phyloP scores from a whole-genome alignment of 2,113 vertebrate species.

The Myotis davidii region DNA sequence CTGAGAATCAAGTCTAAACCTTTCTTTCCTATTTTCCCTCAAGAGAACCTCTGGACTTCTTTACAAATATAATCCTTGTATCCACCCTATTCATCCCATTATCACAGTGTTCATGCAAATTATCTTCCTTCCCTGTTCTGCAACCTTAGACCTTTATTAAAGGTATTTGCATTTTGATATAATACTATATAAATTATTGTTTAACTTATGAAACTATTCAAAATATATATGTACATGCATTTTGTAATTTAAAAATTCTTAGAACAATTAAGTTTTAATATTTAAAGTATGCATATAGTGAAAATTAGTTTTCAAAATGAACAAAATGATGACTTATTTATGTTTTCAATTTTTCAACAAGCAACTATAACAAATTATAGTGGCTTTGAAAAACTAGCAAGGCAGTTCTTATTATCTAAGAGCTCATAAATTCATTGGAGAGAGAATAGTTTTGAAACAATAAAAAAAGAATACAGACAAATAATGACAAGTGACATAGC shows the following conservation, averaged over 20 bases:
- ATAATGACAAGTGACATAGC: not conserved
- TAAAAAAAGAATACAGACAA: not conserved
- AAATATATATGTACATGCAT: not conserved
- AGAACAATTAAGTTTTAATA: not conserved
- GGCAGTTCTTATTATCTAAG: not conserved
- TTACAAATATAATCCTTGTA: not conserved
- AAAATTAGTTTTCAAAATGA: not conserved
- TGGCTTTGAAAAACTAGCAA: not conserved
- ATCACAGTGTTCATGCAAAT: not conserved
- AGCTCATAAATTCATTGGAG: not conserved
- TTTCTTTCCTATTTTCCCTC: not conserved
- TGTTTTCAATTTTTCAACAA: not conserved
- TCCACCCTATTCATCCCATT: not conserved
- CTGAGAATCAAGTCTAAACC: not conserved
- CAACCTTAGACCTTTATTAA: not conserved
- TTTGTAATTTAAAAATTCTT: not conserved
- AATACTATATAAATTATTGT: not conserved
- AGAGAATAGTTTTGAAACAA: not conserved
- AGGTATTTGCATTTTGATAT: not conserved
- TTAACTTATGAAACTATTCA: not conserved
- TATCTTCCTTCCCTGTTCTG: not conserved
- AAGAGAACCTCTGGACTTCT: not conserved
- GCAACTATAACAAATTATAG: not conserved
- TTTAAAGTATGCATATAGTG: not conserved
- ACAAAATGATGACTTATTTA: not conserved